Percentiles rank a stretch among this genome's conserved stretches.
phyloP scores from a whole-genome alignment of 2,113 vertebrate species.

The Gavia stellata region DNA sequence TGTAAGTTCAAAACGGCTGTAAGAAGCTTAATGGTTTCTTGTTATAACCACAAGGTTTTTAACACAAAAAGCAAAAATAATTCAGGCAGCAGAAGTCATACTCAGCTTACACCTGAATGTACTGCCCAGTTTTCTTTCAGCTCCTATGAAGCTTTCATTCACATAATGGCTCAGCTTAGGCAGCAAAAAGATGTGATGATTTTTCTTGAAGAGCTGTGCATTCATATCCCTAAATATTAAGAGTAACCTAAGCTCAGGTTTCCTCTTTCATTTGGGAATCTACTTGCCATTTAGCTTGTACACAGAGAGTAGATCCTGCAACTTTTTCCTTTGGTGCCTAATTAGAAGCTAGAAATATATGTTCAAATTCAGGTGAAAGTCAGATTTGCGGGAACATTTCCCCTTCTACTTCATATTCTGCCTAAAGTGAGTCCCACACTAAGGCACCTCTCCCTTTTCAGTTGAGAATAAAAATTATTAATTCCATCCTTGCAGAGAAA shows the following conservation, averaged over 20 bases:
- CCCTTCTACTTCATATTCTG: not conserved
- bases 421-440: not conserved
- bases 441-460: not conserved
- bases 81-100: not conserved
- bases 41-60: not conserved
- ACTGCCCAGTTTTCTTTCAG: not conserved
- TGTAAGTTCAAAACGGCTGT: not conserved
- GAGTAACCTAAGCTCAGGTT: not conserved
- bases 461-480: not conserved
- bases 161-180: not conserved
- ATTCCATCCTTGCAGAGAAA: not conserved
- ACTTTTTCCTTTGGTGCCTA: not conserved
- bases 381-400: not conserved
- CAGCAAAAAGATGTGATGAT: not conserved
- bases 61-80: not conserved
- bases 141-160: not conserved
- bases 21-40: not conserved
- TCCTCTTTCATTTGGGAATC: not conserved
- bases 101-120: not conserved
- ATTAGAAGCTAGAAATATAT: not conserved
- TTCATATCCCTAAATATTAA: not conserved
- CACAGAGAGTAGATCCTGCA: not conserved
- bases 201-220: not conserved
- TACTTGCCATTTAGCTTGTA: not conserved
- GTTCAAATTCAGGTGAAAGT: not conserved